phyloP scores from a whole-genome alignment of 2,888 invertebrate species.

The Pheosia gnoma region DNA sequence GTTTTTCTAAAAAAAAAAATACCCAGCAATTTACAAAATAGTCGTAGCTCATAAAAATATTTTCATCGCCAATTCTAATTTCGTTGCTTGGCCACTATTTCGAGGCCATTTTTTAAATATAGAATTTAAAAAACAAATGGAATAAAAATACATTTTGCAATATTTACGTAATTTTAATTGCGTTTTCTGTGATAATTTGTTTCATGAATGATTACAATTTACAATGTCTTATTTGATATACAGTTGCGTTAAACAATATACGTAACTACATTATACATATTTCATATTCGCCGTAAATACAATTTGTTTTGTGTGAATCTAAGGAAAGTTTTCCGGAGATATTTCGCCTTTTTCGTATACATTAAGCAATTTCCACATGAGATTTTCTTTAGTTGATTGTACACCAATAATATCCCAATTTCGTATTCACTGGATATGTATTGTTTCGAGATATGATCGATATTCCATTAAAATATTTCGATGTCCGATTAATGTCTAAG shows the following conservation, averaged over 20 bases:
- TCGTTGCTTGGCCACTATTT: no score
- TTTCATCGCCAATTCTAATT: no score
- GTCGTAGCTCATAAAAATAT: no score
- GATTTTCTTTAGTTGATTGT: slow-evolving; percentile 65
- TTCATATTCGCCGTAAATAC: slow-evolving; percentile 63
- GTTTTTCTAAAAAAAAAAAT: no score
- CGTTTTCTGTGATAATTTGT: slow-evolving; percentile 71
- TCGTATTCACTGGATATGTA: slow-evolving; percentile 73
- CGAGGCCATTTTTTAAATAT: no score
- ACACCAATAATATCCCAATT: slow-evolving; percentile 54
- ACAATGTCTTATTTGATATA: slow-evolving; percentile 73
- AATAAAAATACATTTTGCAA: slow-evolving; percentile 40
- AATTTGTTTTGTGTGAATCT: slow-evolving; percentile 58
- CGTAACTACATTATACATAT: slow-evolving; percentile 59
- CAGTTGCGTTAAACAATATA: slow-evolving; percentile 69
- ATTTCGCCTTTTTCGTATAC: slow-evolving; percentile 72
- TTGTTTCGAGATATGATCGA: slow-evolving; percentile 75
- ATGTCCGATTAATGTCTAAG: slow-evolving; percentile 44
- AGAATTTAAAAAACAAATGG: neutral
- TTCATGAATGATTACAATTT: slow-evolving; percentile 78
- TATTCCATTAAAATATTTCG: slow-evolving; percentile 52
- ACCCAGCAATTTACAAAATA: no score
- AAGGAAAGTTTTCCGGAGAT: slow-evolving; percentile 56
- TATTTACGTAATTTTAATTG: slow-evolving; percentile 69
- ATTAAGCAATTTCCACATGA: slow-evolving; percentile 55